phyloP scores from a whole-genome alignment of 2,888 invertebrate species.

The Dexiosoma caninum region DNA sequence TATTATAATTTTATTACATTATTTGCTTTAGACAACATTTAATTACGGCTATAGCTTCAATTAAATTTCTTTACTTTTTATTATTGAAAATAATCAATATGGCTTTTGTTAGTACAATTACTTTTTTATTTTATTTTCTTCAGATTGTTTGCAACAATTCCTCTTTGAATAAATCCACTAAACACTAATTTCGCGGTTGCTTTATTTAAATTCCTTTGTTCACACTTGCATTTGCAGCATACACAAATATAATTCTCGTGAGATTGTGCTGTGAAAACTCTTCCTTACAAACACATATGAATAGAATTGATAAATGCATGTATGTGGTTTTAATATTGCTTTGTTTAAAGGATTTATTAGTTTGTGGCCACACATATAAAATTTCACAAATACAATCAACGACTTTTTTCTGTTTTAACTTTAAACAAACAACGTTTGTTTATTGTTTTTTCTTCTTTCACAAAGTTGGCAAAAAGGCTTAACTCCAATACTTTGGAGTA shows the following conservation, averaged over 20 bases:
- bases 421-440: conserved; percentile 4
- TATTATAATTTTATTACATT: too few relatives aligned
- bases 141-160: neutral
- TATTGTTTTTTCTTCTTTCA: neutral
- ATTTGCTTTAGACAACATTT: too few relatives aligned
- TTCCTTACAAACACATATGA: neutral
- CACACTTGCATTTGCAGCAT: neutral
- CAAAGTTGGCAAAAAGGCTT: neutral
- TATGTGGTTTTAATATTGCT: conserved; percentile 51
- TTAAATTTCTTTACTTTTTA: too few relatives aligned
- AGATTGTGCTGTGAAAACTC: neutral
- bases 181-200: conserved; percentile 46
- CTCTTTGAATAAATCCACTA: conserved; percentile 25
- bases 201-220: conserved; percentile 28
- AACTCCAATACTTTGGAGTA: neutral
- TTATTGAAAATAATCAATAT: neutral
- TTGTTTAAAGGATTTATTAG: conserved; percentile 45
- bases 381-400: conserved; percentile 15
- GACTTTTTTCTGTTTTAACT: neutral
- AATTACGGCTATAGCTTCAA: too few relatives aligned
- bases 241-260: neutral
- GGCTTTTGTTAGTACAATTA: neutral
- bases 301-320: conserved; percentile 26
- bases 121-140: neutral
- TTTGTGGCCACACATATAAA: conserved; percentile 45